Evolutionary conservation across 2,888 invertebrate genomes (phyloP), one percentile per base, ranked within the genome.

Genomic region (Callinectes sapidus): DNA sequence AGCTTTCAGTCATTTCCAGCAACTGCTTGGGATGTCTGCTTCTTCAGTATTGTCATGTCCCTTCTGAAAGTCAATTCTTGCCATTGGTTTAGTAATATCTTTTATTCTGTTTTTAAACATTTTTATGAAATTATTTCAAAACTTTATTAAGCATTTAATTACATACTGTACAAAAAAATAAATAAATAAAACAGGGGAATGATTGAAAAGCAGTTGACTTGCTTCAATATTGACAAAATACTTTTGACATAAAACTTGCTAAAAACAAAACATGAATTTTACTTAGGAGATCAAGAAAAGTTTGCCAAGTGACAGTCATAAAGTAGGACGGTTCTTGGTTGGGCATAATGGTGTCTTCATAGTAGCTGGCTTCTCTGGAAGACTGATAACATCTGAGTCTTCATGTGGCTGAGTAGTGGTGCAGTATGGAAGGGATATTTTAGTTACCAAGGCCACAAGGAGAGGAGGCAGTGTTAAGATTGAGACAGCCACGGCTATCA

Each of bases 391-490:
- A 54, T n/a, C 18, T 10, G 54, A 32, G 28, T 32, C 48, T 32
- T 32, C n/a, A 8, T 10, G 55, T 54, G 28, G 88, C 0, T 23
- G 18, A 28, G 2, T 10, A 35, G 90, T n/a, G 71, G 39, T 77
- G 61, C 54, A 28, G 23, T 91, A 91, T 95, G 94, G 54, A 95
- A 81, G 86, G 89, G 81, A n/a, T 14, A 16, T 14, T 54, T 55
- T 55, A 28, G 61, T 13, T 35, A 93, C 42, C 85, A 94, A 91
- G 81, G 93, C 91, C 77, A 96, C 95, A 18, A 97, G 96, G 95
- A 99, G 96, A 0, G 99, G 99, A 42, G 98, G 95, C 0, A 99
- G 99, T 0, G 99, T 99, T 98, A 99, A 98, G 87, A 98, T 97
- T 28, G 99, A 98, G 35, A 98, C 97, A 2, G 98, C 97, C 0